Conservation (phyloP, 37 sponge, comb jelly and placozoan species). For the Tethya wilhelma region DNA sequence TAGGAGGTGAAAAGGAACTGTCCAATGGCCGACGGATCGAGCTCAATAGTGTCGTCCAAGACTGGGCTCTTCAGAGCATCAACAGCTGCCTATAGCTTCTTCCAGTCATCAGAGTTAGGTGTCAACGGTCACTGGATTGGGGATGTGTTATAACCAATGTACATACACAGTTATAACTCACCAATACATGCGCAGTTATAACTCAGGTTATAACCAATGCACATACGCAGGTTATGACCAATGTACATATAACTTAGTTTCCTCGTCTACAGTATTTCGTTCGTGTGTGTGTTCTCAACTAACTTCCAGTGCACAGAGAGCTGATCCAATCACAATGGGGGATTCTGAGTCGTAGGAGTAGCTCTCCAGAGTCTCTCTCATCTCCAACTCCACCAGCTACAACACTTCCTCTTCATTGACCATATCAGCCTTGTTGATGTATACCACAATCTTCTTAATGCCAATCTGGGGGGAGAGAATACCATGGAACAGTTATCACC, state of each 20-base stretch:
- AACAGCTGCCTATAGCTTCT: constrained; percentile 64
- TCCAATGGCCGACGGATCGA: constrained; percentile 47
- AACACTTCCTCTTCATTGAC: constrained; percentile 74
- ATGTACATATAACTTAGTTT: too few relatives aligned
- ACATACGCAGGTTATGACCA: too few relatives aligned
- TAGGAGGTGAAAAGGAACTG: constrained; percentile 41
- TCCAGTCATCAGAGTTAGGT: constrained; percentile 48
- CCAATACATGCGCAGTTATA: too few relatives aligned
- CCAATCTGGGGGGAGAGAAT: too few relatives aligned
- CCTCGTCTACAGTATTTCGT: too few relatives aligned
- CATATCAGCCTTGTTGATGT: constrained; percentile 85
- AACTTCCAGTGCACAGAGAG: constrained; percentile 84
- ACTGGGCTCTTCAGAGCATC: constrained; percentile 33
- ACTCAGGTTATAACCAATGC: too few relatives aligned
- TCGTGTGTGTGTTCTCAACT: too few relatives aligned
- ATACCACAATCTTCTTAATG: constrained; percentile 77
- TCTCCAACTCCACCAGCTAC: constrained; percentile 92
- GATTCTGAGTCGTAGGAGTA: constrained; percentile 86
- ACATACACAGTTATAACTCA: too few relatives aligned
- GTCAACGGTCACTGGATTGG: too few relatives aligned
- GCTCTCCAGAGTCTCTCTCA: constrained; percentile 77
- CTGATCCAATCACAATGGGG: constrained; percentile 91
- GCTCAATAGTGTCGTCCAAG: constrained; percentile 8
- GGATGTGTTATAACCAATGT: too few relatives aligned
- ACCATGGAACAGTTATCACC: too few relatives aligned